Evolutionary conservation across 2,113 vertebrate species (phyloP).

Genomic region (Enhydra lutris): DNA sequence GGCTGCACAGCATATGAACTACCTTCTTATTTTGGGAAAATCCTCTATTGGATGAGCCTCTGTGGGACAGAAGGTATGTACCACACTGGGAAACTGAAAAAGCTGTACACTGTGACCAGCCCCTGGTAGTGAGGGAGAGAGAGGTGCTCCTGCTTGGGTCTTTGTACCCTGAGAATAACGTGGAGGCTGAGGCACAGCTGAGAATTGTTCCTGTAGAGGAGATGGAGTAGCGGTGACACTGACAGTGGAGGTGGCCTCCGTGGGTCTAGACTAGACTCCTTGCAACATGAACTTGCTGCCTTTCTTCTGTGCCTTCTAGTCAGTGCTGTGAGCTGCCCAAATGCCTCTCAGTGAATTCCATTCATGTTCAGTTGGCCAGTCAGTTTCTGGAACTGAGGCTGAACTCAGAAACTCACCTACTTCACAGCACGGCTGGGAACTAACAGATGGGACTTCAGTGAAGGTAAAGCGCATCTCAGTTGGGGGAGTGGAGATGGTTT

Average conservation of each 20-base stretch:
- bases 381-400: background rate
- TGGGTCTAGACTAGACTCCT: background rate
- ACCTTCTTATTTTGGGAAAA: background rate
- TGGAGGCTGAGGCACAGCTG: background rate
- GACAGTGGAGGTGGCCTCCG: background rate
- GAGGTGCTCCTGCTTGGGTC: background rate
- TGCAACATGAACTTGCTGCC: background rate
- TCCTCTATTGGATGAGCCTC: background rate
- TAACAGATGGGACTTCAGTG: background rate
- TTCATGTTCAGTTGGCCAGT: background rate
- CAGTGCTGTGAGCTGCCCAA: background rate
- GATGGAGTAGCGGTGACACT: rapidly evolving
- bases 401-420: background rate
- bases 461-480: rapidly evolving
- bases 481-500: too few relatives aligned
- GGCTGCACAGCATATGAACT: too few relatives aligned
- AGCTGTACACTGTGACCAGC: rapidly evolving
- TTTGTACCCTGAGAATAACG: background rate
- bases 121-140: too few relatives aligned
- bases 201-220: background rate
- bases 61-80: too few relatives aligned
- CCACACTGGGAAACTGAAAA: background rate
- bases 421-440: rapidly evolving
- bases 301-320: background rate
- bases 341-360: background rate